Evolutionary conservation across 1,140 invertebrate species (phyloP), one percentile per base, ranked within the genome.

Genomic region (Drosophila ambigua): DNA sequence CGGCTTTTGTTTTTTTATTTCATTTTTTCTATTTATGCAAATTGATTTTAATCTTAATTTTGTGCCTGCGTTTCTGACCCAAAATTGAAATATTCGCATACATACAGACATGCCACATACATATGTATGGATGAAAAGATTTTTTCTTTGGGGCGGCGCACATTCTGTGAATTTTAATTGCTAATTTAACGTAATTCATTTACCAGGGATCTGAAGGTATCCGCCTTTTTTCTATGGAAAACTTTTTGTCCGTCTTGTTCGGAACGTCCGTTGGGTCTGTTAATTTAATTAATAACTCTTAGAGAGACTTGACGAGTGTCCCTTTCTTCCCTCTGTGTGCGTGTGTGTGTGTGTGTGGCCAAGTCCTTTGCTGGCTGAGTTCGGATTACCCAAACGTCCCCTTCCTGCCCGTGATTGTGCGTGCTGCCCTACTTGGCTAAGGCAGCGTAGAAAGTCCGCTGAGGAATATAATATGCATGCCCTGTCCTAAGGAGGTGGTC

Each of bases 41-140:
- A 85, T 87, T 85, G 62, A 67, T 82, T 85, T 85, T 85, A 85
- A 85, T 85, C 87, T 76, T 87, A 68, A 87, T 79, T 78, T 81
- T 69, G 51, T 26, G 35, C 45, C 68, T 52, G 35, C 23, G 43
- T 57, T 45, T 78, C 72, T 68, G 68, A 64, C 64, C 51, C 49
- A 87, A 39, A 85, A 87, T 81, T 78, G 59, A 79, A 81, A 78
- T 85, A 68, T 77, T 65, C n/a, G n/a, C n/a, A n/a, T 55, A 69
- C 55, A 20, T 55, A 66, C 48, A 43, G 55, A 44, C 15, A 13
- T 49, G 20, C 41, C 48, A 26, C 26, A 28, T 28, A 69, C 57
- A 15, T 43, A 35, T 28, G 15, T 64, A 28, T 28, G 24, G 39
- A 50, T 64, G 13, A 28, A 15, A 31, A 28, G 28, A 31, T 39